Conservation (phyloP, 2,113 vertebrate genomes). For the Lates calcarifer region DNA sequence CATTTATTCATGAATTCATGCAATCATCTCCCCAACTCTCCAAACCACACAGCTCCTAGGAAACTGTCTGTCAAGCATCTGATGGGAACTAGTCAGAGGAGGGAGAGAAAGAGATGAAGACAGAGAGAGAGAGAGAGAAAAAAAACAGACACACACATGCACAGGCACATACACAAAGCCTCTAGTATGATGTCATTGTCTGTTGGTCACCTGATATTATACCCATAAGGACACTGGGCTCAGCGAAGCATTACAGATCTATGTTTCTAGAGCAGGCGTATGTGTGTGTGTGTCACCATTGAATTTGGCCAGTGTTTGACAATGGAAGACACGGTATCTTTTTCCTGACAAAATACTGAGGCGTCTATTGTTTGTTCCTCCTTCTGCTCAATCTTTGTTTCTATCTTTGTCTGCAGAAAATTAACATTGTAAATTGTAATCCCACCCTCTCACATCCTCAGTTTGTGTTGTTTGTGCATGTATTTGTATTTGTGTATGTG, state of each 20-base stretch:
- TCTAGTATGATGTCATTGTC: constrained; percentile 68
- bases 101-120: constrained; percentile 33
- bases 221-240: constrained; percentile 53
- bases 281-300: constrained; percentile 34
- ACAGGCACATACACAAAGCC: constrained; percentile 24
- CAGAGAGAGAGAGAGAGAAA: constrained; percentile 12
- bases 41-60: constrained; percentile 68
- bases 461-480: neutral
- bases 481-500: neutral
- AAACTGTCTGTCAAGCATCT: constrained; percentile 71
- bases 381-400: constrained; percentile 11
- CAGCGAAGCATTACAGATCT: constrained; percentile 63
- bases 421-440: neutral
- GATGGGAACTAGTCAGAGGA: constrained; percentile 42
- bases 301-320: constrained; percentile 49
- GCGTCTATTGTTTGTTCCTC: neutral
- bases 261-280: constrained; percentile 67
- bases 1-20: constrained; percentile 83
- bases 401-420: neutral
- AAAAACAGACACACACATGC: neutral
- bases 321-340: constrained; percentile 49
- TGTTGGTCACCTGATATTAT: constrained; percentile 61
- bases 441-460: neutral
- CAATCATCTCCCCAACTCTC: constrained; percentile 76
- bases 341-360: constrained; percentile 50